Base-by-base conservation (phyloP, 2,888 invertebrate genomes). In the Monoplex corrugatus region DNA sequence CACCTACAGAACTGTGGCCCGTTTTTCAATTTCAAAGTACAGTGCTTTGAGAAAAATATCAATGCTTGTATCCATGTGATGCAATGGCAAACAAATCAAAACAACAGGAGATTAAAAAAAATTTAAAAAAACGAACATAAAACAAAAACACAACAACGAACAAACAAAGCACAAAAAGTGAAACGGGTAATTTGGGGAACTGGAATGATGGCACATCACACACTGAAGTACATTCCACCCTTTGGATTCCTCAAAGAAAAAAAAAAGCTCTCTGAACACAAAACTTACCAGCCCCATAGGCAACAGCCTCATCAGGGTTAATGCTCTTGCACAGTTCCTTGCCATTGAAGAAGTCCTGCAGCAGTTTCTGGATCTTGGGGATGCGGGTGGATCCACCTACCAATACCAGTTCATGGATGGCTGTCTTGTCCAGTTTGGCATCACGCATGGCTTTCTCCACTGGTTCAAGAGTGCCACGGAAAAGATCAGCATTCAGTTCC, bases 381-480 rank as follows among this genome's bases (percentile, higher is more conserved):
- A 99, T 99, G 96, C 99, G 98, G 68, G 99, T 99, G 84, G 99
- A 99, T 86, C 99, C 99, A 93, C 99, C 99, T 89, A 97, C 97
- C 89, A 97, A 94, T 89, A 97, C 99, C 98, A 97, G 96, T 90
- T 97, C 97, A 92, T 95, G 98, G 96, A 99, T 97, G 94, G 97
- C 97, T 3, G 97, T 96, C 96, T 99, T 99, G 94, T 95, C 96
- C 84, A 95, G 68, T 96, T 99, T 99, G 91, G 99, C 99, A 96
- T 99, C 99, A 90, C 98, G 97, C 89, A 99, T 97, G 8, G 99
- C 97, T 96, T 99, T 99, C 96, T 99, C 99, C 0, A 99, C 99
- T 6, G 99, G 99, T 95, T 99, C 98, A 97, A 99, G 97, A 91
- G 99, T 99, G 91, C 98, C 98, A 92, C 99, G 97, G 98, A 99